phyloP scores from a whole-genome alignment of 2,797 vertebrate species.

The Myotis myotis region DNA sequence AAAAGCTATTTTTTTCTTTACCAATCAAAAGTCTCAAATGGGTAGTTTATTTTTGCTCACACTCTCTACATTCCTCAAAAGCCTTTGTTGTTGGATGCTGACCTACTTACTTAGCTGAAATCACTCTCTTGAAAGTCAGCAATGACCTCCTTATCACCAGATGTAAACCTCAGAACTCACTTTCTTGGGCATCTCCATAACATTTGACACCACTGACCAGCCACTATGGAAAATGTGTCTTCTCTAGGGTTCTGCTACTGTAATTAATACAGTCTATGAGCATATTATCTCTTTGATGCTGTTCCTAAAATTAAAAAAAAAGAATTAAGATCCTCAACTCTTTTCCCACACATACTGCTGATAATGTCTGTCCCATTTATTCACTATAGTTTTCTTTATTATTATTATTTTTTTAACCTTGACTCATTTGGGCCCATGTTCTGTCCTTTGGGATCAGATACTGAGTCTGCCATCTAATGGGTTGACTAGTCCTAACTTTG shows the following conservation, averaged over 20 bases:
- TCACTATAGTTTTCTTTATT: not conserved
- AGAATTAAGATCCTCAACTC: not conserved
- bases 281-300: not conserved
- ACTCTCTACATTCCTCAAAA: not conserved
- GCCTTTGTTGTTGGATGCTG: not conserved
- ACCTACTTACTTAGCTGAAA: not conserved
- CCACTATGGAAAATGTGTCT: not conserved
- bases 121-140: not conserved
- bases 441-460: not conserved
- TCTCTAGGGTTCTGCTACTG: not conserved
- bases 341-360: not conserved
- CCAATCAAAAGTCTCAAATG: not conserved
- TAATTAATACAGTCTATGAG: not conserved
- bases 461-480: not conserved
- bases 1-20: slow-evolving; percentile 46
- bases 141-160: not conserved
- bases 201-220: not conserved
- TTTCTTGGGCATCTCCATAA: slow-evolving; percentile 15
- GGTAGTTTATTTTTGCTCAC: slow-evolving; percentile 13
- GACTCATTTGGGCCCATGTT: not conserved
- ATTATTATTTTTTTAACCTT: not conserved
- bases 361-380: not conserved
- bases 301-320: not conserved
- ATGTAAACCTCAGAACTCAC: not conserved
- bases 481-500: not conserved